Base-by-base conservation (phyloP, 2,113 vertebrate species). In the Zosterops borbonicus region DNA sequence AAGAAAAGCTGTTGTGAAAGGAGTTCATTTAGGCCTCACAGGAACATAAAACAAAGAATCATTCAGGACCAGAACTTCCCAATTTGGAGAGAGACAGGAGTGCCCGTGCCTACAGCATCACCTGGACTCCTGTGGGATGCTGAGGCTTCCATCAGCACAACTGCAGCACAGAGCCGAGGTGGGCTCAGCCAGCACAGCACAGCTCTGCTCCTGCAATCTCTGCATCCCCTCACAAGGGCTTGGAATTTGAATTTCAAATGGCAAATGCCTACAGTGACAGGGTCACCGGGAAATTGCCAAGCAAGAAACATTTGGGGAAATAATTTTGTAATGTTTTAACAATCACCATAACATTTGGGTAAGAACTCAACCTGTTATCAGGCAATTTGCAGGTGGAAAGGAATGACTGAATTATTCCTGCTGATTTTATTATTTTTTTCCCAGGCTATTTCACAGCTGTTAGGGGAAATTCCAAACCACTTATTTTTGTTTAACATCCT, bases 351-450 rank as follows among this genome's bases (percentile, higher is more conserved):
- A 68, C 60, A 31, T 79, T 89, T 87, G 70, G 50, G 42, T 75
- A 73, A 87, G 84, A 94, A 47, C 22, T 89, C 77, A 83, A 58
- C 73, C 49, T 90, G 79, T 88, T 87, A 67, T 76, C 56, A 29
- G 76, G 79, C 28, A 44, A 27, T 81, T 71, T 89, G 52, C 76
- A 95, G 77, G 86, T 88, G 65, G 85, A 89, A 94, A 92, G n/a
- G 56, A 35, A 55, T 49, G 49, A 83, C 68, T 90, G 68, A 92
- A 92, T 87, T 62, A 78, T 64, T 81, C 33, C 49, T 9, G 13
- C 27, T 59, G 39, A 73, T 33, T 52, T 56, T 76, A 68, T 42
- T 87, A 39, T 64, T 67, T 39, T 64, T 59, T 33, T 0, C 23
- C 17, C 16, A 18, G 52, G 31, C 24, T 67, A 33, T 88, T 92